Evolutionary conservation across 35 echinoderm and acorn worm species (phyloP).

Genomic region (Chiridota heheva): DNA sequence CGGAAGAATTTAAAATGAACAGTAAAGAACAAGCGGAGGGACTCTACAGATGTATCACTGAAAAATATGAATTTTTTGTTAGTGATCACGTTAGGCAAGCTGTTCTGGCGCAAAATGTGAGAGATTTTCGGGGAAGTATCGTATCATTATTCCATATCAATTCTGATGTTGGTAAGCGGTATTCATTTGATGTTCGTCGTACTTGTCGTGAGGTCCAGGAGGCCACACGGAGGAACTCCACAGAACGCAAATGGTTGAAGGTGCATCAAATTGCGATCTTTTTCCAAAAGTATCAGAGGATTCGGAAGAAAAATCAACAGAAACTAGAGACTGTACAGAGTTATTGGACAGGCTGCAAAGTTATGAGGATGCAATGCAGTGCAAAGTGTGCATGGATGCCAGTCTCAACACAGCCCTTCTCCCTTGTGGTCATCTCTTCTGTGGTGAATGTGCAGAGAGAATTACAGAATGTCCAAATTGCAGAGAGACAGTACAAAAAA

Average conservation of each 20-base stretch:
- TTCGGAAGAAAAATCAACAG: constrained; percentile 12
- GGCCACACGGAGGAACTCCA: constrained; percentile 60
- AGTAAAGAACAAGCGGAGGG: constrained; percentile 86
- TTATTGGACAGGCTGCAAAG: constrained; percentile 49
- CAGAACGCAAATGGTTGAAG: constrained; percentile 13
- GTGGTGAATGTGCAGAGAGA: constrained; percentile 56
- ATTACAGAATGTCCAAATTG: constrained; percentile 67
- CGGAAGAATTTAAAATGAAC: constrained; percentile 53
- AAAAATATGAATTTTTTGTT: constrained; percentile 85
- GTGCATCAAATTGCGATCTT: constrained; percentile 17
- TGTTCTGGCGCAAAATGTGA: constrained; percentile 66
- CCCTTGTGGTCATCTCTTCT: constrained; percentile 82
- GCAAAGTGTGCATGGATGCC: constrained; percentile 91
- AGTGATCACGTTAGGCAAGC: constrained; percentile 78
- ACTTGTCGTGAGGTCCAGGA: constrained; percentile 89
- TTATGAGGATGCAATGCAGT: constrained; percentile 51
- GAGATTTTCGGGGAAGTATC: constrained; percentile 87
- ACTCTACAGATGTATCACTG: constrained; percentile 86
- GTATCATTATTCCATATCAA: constrained; percentile 83
- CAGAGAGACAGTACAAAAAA: constrained; percentile 53
- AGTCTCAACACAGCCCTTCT: constrained; percentile 65
- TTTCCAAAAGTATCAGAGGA: constrained; percentile 14
- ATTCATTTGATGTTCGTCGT: constrained; percentile 84
- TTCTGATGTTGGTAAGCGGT: constrained; percentile 82
- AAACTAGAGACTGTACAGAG: constrained; percentile 21